These are phyloP conservation scores for Plumapathes pennacea DNA, from an alignment of 92 coral and sea anemone genomes.

Conservation along the genomic window DNA sequence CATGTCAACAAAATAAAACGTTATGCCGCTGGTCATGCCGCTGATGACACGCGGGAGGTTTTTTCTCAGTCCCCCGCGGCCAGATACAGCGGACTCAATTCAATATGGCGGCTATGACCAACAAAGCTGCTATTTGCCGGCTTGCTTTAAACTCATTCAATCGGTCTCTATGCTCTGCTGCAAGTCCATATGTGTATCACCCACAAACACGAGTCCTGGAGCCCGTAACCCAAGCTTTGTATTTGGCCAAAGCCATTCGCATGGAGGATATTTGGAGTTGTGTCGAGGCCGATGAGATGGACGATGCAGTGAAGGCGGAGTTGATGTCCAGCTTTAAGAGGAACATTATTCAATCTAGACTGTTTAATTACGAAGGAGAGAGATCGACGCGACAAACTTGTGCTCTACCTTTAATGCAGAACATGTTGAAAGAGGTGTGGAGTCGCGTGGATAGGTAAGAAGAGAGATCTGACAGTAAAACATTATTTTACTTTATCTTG, in stretches of 20 bases:
- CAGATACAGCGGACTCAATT: not conserved
- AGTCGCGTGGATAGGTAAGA: constrained; percentile 66
- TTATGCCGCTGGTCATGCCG: constrained; percentile 3
- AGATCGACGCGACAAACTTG: constrained; percentile 67
- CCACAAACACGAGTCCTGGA: constrained; percentile 88
- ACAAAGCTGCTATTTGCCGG: too few species aligned
- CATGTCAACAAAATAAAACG: constrained; percentile 24
- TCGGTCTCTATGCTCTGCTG: too few species aligned
- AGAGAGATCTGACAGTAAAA: too few species aligned
- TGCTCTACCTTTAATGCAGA: constrained; percentile 79
- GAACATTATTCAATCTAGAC: constrained; percentile 55
- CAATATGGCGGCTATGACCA: constrained; percentile 25
- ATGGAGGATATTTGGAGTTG: constrained; percentile 55
- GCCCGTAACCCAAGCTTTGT: constrained; percentile 74
- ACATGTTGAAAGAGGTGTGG: constrained; percentile 89
- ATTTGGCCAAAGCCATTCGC: constrained; percentile 74
- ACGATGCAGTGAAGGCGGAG: constrained; percentile 32
- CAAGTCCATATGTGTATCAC: constrained; percentile 79
- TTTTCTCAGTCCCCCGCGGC: not conserved
- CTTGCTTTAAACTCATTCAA: too few species aligned
- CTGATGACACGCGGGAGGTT: not conserved
- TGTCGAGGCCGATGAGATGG: constrained; percentile 22
- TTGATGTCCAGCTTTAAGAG: constrained; percentile 76
- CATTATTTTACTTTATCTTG: too few species aligned
- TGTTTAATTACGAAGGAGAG: constrained; percentile 63